Base-by-base conservation (phyloP, 2,888 invertebrate species). In the Yponomeuta evonymella region DNA sequence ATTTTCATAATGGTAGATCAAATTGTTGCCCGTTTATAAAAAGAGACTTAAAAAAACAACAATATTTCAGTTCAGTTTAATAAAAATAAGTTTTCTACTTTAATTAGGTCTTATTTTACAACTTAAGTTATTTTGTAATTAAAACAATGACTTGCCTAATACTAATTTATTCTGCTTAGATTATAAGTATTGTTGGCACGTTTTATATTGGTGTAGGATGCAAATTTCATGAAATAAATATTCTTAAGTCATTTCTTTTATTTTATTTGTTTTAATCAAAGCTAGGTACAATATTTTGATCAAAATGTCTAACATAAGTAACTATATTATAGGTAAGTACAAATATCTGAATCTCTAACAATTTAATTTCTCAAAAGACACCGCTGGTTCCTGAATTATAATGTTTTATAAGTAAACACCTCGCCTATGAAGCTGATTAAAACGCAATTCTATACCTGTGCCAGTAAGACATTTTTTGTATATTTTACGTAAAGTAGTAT, bases 11-110 rank as follows among this genome's bases (percentile, higher is more conserved):
- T 43, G 8, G 43, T 43, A 43, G 5, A 43, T 3, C 6, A 1
- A 33, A 43, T 30, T 67, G 8, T 67, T 11, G 11, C 67, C 36
- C 15, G 3, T 11, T 4, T 10, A 15, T 15, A 43, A 6, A 43
- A n/a, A 67, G 3, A 15, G n/a, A 9, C n/a, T n/a, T n/a, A 69
- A 72, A 76, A 75, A 75, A 70, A 78, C 48, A 73, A 72, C 72
- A 63, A 68, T 64, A 73, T 83, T 85, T 85, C 75, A 73, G 77
- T 73, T 75, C 74, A 76, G 82, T 89, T 89, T 89, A 89, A 81
- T 89, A 86, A 88, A 87, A 89, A 87, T n/a, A n/a, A n/a, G n/a
- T 67, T 67, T 12, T 58, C 51, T 58, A 58, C 51, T 12, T 58
- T 58, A 15, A 58, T 58, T 58, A 15, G 2, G 5, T 15, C 51